Conservation (phyloP, 2,888 invertebrate species). For the Liposcelis brunnea region DNA sequence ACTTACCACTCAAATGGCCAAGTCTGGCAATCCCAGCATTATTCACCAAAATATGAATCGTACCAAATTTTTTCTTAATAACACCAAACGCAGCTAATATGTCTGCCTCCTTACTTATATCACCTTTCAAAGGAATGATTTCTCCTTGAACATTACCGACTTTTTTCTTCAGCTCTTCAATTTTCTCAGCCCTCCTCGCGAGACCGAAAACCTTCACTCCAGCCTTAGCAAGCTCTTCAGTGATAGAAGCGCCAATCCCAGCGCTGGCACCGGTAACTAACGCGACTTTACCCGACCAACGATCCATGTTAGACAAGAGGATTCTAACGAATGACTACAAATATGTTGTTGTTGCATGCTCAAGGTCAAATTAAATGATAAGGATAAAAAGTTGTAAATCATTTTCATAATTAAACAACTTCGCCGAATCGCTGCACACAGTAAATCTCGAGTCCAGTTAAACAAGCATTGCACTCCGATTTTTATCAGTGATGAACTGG, state of each 20-base stretch:
- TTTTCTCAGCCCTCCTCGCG: background rate
- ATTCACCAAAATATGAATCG: slow-evolving; percentile 25
- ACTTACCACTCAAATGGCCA: slow-evolving; percentile 18
- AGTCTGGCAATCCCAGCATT: slow-evolving; percentile 22
- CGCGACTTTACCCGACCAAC: background rate
- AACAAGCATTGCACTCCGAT: too few relatives aligned
- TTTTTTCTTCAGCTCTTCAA: background rate
- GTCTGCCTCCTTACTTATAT: slow-evolving; percentile 23
- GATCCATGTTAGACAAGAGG: too few relatives aligned
- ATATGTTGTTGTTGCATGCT: too few relatives aligned
- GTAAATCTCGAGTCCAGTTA: too few relatives aligned
- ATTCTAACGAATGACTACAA: too few relatives aligned
- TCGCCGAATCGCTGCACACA: background rate
- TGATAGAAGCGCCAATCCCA: background rate
- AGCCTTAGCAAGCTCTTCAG: background rate
- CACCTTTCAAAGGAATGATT: slow-evolving; percentile 23
- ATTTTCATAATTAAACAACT: background rate
- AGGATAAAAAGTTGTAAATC: too few relatives aligned
- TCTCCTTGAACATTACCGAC: slow-evolving; percentile 14
- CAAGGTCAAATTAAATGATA: too few relatives aligned
- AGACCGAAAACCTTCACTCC: background rate
- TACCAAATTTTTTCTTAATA: slow-evolving; percentile 23
- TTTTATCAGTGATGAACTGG: too few relatives aligned
- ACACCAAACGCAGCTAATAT: slow-evolving; percentile 22
- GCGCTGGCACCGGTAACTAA: background rate